Percentiles rank a stretch among this genome's conserved stretches.
Evolutionary conservation across 2,797 vertebrate genomes (phyloP).

Genomic region (Adelosebastes latens): DNA sequence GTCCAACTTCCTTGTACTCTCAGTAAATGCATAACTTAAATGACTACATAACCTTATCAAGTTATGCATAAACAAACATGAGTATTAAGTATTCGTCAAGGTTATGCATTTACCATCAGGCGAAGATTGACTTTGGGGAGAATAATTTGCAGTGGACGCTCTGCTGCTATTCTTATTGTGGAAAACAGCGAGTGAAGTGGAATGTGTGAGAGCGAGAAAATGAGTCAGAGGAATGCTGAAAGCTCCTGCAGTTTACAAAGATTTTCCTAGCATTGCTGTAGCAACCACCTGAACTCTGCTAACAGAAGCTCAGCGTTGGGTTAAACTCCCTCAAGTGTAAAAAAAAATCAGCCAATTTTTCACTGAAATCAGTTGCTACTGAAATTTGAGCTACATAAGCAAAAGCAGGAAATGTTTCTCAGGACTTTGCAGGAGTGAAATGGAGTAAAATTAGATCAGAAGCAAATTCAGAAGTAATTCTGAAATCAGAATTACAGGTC

Average conservation of each 20-base stretch:
- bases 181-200: slow-evolving; percentile 27
- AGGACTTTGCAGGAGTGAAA: slow-evolving; percentile 27
- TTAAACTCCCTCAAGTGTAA: slow-evolving; percentile 13
- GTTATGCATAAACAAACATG: slow-evolving; percentile 12
- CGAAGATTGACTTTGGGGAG: slow-evolving; percentile 4
- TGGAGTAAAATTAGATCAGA: neutral
- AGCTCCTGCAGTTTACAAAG: slow-evolving; percentile 36
- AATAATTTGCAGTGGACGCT: slow-evolving; percentile 34
- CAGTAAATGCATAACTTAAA: slow-evolving; percentile 9
- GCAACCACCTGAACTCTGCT: slow-evolving; percentile 37
- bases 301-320: slow-evolving; percentile 25
- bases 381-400: slow-evolving; percentile 49
- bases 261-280: slow-evolving; percentile 27
- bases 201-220: slow-evolving; percentile 34
- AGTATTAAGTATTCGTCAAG: slow-evolving; percentile 15
- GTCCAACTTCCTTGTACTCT: neutral
- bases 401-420: slow-evolving; percentile 46
- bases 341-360: slow-evolving; percentile 21
- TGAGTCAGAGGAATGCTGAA: slow-evolving; percentile 37
- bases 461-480: too few species aligned
- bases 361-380: slow-evolving; percentile 40
- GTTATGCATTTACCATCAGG: slow-evolving; percentile 30
- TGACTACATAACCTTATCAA: neutral
- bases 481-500: slow-evolving; percentile 57
- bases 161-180: slow-evolving; percentile 36